Evolutionary conservation across 2,797 vertebrate species (phyloP).

Genomic region (Crocidura indochinensis): DNA sequence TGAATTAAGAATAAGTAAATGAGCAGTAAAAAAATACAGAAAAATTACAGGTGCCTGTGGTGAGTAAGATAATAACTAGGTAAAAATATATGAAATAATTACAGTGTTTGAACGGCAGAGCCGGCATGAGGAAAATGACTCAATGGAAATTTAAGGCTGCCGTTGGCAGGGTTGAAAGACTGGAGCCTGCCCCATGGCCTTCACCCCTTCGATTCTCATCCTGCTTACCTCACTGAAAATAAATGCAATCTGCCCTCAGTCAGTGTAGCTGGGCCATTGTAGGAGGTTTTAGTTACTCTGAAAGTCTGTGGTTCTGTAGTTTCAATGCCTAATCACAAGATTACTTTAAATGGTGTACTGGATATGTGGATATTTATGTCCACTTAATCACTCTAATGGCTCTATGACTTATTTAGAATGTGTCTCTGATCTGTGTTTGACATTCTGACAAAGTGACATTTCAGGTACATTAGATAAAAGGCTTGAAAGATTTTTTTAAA

Average conservation of each 20-base stretch:
- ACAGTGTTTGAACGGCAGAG: conserved; percentile 89
- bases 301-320: not conserved
- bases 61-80: conserved; percentile 91
- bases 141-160: conserved; percentile 87
- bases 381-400: conserved; percentile 59
- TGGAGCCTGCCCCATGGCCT: conserved; percentile 72
- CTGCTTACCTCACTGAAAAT: conserved; percentile 46
- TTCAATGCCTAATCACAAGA: not conserved
- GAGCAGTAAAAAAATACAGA: conserved; percentile 88
- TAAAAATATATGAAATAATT: conserved; percentile 92
- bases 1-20: conserved; percentile 91
- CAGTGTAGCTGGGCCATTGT: conserved; percentile 3
- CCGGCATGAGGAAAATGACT: conserved; percentile 88
- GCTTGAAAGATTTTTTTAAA: conserved; percentile 23
- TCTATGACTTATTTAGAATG: conserved; percentile 74
- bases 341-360: not conserved
- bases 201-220: conserved; percentile 70
- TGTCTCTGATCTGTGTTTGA: conserved; percentile 61
- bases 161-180: conserved; percentile 78
- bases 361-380: conserved; percentile 6
- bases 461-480: conserved; percentile 35
- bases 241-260: not conserved
- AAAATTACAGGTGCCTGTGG: conserved; percentile 89
- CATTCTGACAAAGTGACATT: conserved; percentile 61
- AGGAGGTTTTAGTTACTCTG: not conserved